These are phyloP conservation scores for Barnardius zonarius DNA, from an alignment of 2,113 vertebrate genomes.

Conservation along the genomic window DNA sequence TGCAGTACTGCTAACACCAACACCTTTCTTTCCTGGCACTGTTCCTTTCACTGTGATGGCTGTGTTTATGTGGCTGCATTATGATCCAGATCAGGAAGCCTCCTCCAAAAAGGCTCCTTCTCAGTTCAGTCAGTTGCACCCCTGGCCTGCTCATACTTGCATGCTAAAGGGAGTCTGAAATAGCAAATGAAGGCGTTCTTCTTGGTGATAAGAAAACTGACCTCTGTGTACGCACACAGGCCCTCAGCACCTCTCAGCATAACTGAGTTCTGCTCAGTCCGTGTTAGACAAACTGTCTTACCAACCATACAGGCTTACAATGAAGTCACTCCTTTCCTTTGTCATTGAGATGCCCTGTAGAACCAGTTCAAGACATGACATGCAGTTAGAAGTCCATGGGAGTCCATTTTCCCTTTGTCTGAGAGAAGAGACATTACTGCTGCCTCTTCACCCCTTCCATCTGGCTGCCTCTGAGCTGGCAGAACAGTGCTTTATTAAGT, in stretches of 20 bases:
- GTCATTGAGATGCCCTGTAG: not conserved
- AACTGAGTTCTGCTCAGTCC: not conserved
- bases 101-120: not conserved
- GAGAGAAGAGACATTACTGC: not conserved
- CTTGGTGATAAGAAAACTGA: not conserved
- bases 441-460: not conserved
- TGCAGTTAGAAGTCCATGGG: not conserved
- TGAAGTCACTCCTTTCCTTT: not conserved
- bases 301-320: not conserved
- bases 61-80: not conserved
- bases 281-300: not conserved
- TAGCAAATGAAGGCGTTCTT: not conserved
- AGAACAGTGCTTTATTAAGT: not conserved
- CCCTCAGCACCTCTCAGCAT: not conserved
- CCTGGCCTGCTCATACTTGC: not conserved
- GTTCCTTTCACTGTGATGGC: not conserved
- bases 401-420: not conserved
- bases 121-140: not conserved
- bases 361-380: not conserved
- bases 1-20: not conserved
- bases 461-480: not conserved
- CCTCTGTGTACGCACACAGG: not conserved
- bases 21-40: not conserved
- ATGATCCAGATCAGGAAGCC: not conserved
- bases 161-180: not conserved